Conservation (phyloP, 2,113 vertebrate genomes). For the rat (Rattus norvegicus) region DNA sequence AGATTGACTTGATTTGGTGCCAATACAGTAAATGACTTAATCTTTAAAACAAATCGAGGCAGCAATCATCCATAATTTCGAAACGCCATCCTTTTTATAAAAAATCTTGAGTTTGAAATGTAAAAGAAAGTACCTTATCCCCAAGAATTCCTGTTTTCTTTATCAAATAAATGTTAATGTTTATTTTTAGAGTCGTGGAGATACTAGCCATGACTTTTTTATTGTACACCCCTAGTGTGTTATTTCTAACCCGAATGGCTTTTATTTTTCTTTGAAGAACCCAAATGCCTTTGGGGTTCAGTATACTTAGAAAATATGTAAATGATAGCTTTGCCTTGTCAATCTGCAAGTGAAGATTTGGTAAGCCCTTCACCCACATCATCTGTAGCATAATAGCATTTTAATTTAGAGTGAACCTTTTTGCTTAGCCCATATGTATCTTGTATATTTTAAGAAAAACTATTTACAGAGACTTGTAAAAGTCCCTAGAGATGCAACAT, state of each 20-base stretch:
- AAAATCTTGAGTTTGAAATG: constrained; percentile 62
- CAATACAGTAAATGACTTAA: constrained; percentile 68
- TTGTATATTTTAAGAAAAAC: constrained; percentile 75
- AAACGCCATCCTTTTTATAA: constrained; percentile 43
- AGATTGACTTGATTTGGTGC: constrained; percentile 71
- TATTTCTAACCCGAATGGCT: constrained; percentile 64
- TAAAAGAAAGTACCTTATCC: constrained; percentile 9
- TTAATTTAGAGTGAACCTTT: constrained; percentile 80
- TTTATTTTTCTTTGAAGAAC: constrained; percentile 62
- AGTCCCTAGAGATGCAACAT: constrained; percentile 81
- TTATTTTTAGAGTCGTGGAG: constrained; percentile 66
- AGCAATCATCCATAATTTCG: constrained; percentile 68
- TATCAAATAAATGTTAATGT: constrained; percentile 49
- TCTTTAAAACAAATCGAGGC: constrained; percentile 75
- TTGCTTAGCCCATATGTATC: constrained; percentile 80
- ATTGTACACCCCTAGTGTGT: constrained; percentile 51
- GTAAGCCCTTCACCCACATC: constrained; percentile 75
- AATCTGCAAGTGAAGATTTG: constrained; percentile 68
- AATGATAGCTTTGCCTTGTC: constrained; percentile 64
- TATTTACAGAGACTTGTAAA: constrained; percentile 77
- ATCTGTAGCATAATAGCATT: constrained; percentile 77
- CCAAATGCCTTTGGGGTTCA: constrained; percentile 65
- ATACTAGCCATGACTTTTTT: constrained; percentile 31
- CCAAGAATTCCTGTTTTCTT: constrained; percentile 48
- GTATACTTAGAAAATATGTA: constrained; percentile 67